A percentile compares a stretch with the other conserved stretches of the same genome.
These are phyloP conservation scores for Neogale vison DNA, from an alignment of 2,113 vertebrate species.

Conservation along the genomic window DNA sequence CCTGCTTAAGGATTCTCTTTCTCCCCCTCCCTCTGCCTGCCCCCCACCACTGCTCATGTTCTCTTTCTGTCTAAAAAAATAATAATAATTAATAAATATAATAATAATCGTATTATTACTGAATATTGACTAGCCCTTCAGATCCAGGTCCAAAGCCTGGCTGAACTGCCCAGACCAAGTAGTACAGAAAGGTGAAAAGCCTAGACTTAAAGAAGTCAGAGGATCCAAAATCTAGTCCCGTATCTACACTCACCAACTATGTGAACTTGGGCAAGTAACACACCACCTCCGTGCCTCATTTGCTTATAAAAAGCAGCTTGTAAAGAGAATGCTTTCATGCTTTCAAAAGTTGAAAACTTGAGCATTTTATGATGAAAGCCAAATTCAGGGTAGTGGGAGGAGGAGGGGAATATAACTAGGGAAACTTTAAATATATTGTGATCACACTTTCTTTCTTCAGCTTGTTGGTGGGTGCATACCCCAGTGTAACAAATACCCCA, in stretches of 20 bases:
- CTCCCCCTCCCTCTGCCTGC: background rate
- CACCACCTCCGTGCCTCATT: background rate
- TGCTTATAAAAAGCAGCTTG: background rate
- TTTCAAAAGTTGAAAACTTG: conserved; percentile 25
- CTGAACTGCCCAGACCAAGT: background rate
- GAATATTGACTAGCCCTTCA: background rate
- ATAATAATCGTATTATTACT: conserved; percentile 36
- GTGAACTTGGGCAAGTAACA: background rate
- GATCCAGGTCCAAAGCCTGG: conserved; percentile 9
- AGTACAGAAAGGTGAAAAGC: background rate
- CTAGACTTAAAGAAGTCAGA: background rate
- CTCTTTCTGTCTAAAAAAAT: background rate
- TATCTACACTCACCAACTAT: background rate
- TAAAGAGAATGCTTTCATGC: background rate
- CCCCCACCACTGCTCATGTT: background rate
- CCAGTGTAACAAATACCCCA: too few relatives aligned
- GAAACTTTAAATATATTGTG: background rate
- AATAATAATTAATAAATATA: background rate
- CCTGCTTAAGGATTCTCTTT: background rate
- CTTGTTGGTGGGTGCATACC: background rate
- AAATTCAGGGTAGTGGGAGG: background rate
- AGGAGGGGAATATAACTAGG: background rate
- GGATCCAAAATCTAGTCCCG: background rate
- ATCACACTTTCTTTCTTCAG: conserved; percentile 4
- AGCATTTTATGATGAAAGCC: conserved; percentile 9